Conservation (phyloP, 2,888 invertebrate genomes). For the Drosophila prolongata region DNA sequence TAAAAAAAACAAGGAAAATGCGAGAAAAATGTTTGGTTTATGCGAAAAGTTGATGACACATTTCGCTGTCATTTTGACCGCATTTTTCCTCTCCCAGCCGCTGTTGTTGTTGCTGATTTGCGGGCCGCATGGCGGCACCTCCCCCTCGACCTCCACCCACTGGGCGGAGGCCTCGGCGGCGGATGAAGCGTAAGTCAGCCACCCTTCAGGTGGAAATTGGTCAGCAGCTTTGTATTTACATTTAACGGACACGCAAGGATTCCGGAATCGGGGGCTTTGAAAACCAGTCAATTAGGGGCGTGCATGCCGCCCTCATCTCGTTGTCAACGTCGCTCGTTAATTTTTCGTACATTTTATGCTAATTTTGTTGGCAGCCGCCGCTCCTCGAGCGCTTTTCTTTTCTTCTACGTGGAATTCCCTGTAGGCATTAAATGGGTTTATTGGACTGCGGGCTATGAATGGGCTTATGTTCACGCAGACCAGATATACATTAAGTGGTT, state of each 20-base stretch:
- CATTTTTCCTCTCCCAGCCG: slow-evolving; percentile 81
- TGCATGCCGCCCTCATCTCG: slow-evolving; percentile 39
- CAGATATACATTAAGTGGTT: background rate
- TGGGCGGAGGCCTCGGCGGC: slow-evolving; percentile 81
- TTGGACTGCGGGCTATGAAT: slow-evolving; percentile 19
- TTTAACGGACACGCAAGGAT: slow-evolving; percentile 2
- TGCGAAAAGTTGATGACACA: slow-evolving; percentile 85
- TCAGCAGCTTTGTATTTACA: slow-evolving; percentile 4
- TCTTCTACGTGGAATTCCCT: slow-evolving; percentile 35
- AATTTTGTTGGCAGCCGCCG: slow-evolving; percentile 66
- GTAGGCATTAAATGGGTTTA: slow-evolving; percentile 44
- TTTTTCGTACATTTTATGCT: slow-evolving; percentile 71
- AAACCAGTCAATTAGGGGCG: slow-evolving; percentile 67
- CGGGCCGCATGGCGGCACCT: slow-evolving; percentile 71
- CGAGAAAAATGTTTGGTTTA: slow-evolving; percentile 83
- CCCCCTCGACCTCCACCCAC: slow-evolving; percentile 43
- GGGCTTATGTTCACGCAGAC: slow-evolving; percentile 1
- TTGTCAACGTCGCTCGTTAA: slow-evolving; percentile 68
- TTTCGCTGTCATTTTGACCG: slow-evolving; percentile 83
- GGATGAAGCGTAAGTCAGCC: slow-evolving; percentile 83
- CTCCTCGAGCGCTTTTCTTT: slow-evolving; percentile 33
- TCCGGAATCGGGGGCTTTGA: slow-evolving; percentile 1
- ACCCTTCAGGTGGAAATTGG: slow-evolving; percentile 7
- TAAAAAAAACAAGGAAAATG: slow-evolving; percentile 80
- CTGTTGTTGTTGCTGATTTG: slow-evolving; percentile 79